phyloP scores from a whole-genome alignment of 1,140 invertebrate species.

The Micrasema minimum region DNA sequence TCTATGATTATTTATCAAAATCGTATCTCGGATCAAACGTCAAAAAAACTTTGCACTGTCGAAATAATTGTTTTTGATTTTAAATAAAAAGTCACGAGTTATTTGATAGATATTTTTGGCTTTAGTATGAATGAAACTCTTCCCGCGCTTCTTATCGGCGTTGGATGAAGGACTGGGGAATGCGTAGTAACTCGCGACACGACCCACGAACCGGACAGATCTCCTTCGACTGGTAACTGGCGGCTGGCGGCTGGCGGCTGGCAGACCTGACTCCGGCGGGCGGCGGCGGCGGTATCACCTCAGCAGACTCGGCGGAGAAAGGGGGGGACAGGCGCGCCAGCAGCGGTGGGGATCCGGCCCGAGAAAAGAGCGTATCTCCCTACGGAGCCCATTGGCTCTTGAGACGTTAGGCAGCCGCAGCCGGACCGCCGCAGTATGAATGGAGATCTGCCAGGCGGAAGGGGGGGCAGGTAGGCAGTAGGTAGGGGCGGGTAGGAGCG shows the following conservation, averaged over 20 bases:
- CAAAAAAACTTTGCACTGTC: no score
- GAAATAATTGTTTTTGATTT: no score
- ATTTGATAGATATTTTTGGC: neutral
- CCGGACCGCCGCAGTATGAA: neutral
- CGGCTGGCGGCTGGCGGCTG: no score
- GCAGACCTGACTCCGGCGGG: neutral
- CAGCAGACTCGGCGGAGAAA: neutral
- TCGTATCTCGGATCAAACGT: no score
- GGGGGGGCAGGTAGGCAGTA: conserved; percentile 24
- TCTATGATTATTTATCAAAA: no score
- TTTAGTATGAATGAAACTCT: conserved; percentile 3
- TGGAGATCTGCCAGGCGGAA: neutral
- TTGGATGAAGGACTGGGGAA: neutral
- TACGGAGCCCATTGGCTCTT: neutral
- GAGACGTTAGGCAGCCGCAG: neutral
- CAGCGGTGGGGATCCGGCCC: neutral
- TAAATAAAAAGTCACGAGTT: no score
- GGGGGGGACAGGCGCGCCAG: neutral
- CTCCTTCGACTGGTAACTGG: conserved; percentile 5
- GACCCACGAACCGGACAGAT: neutral
- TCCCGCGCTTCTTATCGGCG: conserved; percentile 26
- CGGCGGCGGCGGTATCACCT: neutral
- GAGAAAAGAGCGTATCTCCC: neutral
- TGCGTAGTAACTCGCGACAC: conserved; percentile 5
- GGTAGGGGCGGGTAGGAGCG: no score